Evolutionary conservation across 2,797 vertebrate species (phyloP).

Genomic region (Nothura maculosa): DNA sequence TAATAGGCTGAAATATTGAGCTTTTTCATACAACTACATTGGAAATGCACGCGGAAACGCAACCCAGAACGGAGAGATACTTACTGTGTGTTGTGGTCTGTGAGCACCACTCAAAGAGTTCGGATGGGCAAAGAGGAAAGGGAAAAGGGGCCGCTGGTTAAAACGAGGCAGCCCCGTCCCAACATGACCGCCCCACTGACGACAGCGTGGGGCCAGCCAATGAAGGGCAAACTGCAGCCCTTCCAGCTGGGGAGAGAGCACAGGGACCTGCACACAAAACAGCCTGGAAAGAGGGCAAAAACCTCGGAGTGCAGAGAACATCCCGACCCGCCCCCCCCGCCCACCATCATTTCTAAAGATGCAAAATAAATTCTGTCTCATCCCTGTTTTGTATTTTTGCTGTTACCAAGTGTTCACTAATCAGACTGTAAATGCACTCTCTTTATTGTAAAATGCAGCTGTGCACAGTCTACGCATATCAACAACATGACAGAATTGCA

Average conservation of each 20-base stretch:
- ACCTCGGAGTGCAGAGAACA: not conserved
- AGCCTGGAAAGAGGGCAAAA: not conserved
- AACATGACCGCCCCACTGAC: not conserved
- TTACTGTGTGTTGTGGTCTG: slow-evolving; percentile 11
- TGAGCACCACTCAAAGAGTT: not conserved
- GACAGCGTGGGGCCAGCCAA: slow-evolving; percentile 12
- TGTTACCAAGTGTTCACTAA: not conserved
- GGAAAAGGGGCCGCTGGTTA: slow-evolving; percentile 13
- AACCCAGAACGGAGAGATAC: not conserved
- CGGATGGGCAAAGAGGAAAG: not conserved
- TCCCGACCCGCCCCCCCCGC: not conserved
- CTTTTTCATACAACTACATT: not conserved
- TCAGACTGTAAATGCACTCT: not conserved
- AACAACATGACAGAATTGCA: not conserved
- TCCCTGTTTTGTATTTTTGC: not conserved
- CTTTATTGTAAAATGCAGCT: not conserved
- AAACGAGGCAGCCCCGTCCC: slow-evolving; percentile 4
- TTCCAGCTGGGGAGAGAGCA: not conserved
- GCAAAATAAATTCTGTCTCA: not conserved
- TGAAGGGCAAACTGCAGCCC: not conserved
- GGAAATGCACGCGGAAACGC: not conserved
- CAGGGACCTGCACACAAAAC: not conserved
- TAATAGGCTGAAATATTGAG: not conserved
- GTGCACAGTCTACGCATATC: not conserved
- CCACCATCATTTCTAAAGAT: not conserved